phyloP scores from a whole-genome alignment of 2,888 invertebrate genomes.

The Seira ritae region DNA sequence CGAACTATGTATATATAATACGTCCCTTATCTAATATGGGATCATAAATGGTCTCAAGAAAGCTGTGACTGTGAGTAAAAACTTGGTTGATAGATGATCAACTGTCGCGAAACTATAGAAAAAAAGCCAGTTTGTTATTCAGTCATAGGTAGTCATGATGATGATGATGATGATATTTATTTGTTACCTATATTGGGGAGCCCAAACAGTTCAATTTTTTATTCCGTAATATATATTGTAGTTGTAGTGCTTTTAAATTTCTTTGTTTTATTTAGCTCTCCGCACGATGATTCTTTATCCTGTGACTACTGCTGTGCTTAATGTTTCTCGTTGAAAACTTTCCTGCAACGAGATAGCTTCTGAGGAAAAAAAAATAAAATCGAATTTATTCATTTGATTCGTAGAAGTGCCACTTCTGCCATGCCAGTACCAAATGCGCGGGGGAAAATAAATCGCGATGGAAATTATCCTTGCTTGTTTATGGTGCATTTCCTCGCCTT shows the following conservation, averaged over 20 bases:
- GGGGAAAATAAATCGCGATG: too few relatives aligned
- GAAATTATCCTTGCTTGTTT: too few relatives aligned
- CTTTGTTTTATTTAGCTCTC: conserved; percentile 6
- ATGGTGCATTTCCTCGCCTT: too few relatives aligned
- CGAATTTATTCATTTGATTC: too few relatives aligned
- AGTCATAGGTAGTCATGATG: conserved; percentile 31
- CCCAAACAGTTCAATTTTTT: conserved; percentile 62
- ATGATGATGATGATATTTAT: too few relatives aligned
- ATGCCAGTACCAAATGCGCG: too few relatives aligned
- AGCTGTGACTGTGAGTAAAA: not conserved
- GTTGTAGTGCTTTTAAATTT: not conserved
- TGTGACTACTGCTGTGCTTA: not conserved
- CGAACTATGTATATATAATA: not conserved
- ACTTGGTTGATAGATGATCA: conserved; percentile 27
- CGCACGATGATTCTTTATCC: not conserved
- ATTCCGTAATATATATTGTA: not conserved
- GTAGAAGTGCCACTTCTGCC: too few relatives aligned
- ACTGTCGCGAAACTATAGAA: conserved; percentile 32
- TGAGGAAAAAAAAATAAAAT: too few relatives aligned
- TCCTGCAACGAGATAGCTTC: too few relatives aligned
- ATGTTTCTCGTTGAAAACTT: not conserved
- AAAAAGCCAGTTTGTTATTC: conserved; percentile 59
- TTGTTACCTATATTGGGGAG: conserved; percentile 64
- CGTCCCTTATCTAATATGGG: not conserved
- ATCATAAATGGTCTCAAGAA: not conserved